phyloP scores from a whole-genome alignment of 2,797 vertebrate genomes.

The Molossus alvarezi region DNA sequence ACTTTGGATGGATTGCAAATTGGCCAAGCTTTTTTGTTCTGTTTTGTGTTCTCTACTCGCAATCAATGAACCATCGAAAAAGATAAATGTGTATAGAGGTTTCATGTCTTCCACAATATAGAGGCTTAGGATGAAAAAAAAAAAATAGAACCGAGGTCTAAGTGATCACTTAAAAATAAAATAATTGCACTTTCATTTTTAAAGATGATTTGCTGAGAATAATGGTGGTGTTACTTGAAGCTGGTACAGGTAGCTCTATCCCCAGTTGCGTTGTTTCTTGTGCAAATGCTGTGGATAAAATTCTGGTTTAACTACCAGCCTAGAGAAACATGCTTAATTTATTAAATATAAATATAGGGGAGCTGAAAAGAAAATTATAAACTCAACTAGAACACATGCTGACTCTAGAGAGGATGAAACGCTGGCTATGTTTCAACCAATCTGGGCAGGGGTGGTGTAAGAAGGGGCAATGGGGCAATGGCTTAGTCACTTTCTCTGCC shows the following conservation, averaged over 20 bases:
- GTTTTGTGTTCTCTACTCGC: conserved; percentile 36
- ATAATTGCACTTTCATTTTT: conserved; percentile 12
- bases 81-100: conserved; percentile 40
- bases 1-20: neutral
- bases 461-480: neutral
- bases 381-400: neutral
- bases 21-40: neutral
- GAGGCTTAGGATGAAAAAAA: conserved; percentile 21
- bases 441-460: neutral
- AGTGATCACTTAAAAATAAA: conserved; percentile 60
- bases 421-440: neutral
- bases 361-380: conserved; percentile 29
- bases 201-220: conserved; percentile 53
- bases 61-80: conserved; percentile 22
- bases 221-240: conserved; percentile 8
- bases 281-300: conserved; percentile 9
- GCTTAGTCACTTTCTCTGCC: neutral
- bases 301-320: conserved; percentile 36
- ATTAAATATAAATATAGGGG: conserved; percentile 58
- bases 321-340: conserved; percentile 58
- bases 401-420: neutral
- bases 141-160: conserved; percentile 13
- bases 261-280: conserved; percentile 15
- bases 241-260: neutral
- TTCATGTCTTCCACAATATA: neutral